phyloP scores from a whole-genome alignment of 2,888 invertebrate genomes.

The Galerucella calmariensis region DNA sequence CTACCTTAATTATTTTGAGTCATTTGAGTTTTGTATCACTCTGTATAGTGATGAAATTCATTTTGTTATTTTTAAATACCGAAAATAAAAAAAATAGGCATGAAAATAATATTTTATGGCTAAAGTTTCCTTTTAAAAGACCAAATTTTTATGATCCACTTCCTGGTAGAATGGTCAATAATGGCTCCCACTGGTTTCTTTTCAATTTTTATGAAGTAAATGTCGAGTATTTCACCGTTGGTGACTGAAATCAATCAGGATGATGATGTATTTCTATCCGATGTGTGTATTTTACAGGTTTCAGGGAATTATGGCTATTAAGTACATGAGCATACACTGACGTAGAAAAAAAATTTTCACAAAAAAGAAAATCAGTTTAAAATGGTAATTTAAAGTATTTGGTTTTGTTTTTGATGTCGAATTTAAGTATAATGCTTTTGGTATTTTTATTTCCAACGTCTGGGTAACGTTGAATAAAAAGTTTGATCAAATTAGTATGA shows the following conservation, averaged over 20 bases:
- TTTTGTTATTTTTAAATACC: too few relatives aligned
- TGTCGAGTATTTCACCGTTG: neutral
- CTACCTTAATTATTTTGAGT: too few relatives aligned
- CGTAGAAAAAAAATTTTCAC: neutral
- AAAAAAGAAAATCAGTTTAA: neutral
- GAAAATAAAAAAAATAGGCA: too few relatives aligned
- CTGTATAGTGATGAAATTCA: too few relatives aligned
- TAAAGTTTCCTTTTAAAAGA: neutral
- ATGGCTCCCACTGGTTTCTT: neutral
- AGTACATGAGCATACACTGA: neutral
- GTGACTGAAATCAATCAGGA: slow-evolving; percentile 20
- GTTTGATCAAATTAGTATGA: too few relatives aligned
- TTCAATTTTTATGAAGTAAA: slow-evolving; percentile 4
- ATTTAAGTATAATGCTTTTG: too few relatives aligned
- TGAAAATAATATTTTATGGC: neutral
- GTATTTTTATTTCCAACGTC: too few relatives aligned
- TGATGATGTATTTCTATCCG: slow-evolving; percentile 7
- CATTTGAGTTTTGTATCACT: too few relatives aligned
- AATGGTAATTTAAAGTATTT: too few relatives aligned
- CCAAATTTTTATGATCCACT: neutral
- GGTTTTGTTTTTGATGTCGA: too few relatives aligned
- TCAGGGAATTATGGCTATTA: neutral
- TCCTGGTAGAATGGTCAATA: neutral
- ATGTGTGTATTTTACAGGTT: slow-evolving; percentile 11
- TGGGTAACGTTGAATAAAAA: too few relatives aligned